Evolutionary conservation across 1,140 invertebrate genomes (phyloP).

Genomic region (Brachionus calyciflorus): DNA sequence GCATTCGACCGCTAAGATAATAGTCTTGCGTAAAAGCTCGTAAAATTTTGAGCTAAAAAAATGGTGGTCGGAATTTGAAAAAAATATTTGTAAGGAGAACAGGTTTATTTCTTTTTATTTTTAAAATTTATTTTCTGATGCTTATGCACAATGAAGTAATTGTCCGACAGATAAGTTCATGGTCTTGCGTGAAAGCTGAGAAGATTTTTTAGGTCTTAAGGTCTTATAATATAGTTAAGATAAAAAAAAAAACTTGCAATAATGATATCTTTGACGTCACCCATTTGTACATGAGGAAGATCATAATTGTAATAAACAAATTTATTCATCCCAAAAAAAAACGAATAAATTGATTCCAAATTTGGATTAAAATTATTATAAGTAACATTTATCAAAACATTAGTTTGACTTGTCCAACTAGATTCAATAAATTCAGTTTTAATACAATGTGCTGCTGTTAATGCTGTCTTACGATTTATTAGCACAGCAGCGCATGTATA

Average conservation of each 20-base stretch:
- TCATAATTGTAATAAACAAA: slow-evolving; percentile 13
- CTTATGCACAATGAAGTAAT: no score
- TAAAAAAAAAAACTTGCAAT: slow-evolving; percentile 6
- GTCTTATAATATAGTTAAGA: no score
- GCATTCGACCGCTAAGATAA: no score
- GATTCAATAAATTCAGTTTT: not conserved
- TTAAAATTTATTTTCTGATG: no score
- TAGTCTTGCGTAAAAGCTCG: no score
- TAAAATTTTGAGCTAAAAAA: no score
- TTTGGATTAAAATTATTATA: slow-evolving; percentile 35
- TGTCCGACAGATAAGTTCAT: no score
- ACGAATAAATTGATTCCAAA: slow-evolving; percentile 14
- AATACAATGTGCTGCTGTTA: slow-evolving; percentile 33
- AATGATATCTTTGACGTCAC: slow-evolving; percentile 6
- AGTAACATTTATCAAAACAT: not conserved
- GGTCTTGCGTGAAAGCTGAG: no score
- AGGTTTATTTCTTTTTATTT: no score
- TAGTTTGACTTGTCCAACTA: not conserved
- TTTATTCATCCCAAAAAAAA: slow-evolving; percentile 1
- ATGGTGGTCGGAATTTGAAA: no score
- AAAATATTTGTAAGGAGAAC: no score
- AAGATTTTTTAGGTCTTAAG: no score
- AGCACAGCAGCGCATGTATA: not conserved
- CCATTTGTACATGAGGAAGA: slow-evolving; percentile 33
- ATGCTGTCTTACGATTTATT: slow-evolving; percentile 33